Percentiles rank a stretch among this genome's conserved stretches.
phyloP scores from a whole-genome alignment of 1,140 invertebrate species.

The Drosophila equinoxialis region DNA sequence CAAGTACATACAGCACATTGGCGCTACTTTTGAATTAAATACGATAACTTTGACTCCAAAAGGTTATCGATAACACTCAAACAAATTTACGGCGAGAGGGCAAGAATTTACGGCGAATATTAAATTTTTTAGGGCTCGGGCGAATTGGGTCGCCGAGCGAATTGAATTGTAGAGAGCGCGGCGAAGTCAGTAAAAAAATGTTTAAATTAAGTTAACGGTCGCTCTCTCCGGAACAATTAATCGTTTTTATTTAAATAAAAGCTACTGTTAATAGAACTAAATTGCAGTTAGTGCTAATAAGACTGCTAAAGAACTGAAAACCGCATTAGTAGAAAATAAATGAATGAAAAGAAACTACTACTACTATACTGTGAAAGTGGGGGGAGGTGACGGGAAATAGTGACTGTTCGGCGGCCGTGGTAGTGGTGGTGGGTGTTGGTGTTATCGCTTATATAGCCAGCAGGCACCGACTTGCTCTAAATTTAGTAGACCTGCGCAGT shows the following conservation, averaged over 20 bases:
- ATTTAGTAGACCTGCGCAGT: slow-evolving; percentile 63
- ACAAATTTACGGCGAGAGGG: too few relatives aligned
- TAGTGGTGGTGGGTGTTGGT: slow-evolving; percentile 47
- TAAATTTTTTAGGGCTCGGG: too few relatives aligned
- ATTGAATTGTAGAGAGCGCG: too few relatives aligned
- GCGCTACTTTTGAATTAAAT: too few relatives aligned
- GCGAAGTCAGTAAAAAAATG: too few relatives aligned
- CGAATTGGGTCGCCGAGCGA: too few relatives aligned
- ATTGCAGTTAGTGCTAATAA: not conserved
- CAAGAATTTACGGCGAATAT: too few relatives aligned
- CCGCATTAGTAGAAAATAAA: not conserved
- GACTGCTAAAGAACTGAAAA: not conserved
- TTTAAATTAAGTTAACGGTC: too few relatives aligned
- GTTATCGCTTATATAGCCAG: slow-evolving; percentile 66
- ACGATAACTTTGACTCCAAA: too few relatives aligned
- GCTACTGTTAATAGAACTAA: not conserved
- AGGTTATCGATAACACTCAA: too few relatives aligned
- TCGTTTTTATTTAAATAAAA: too few relatives aligned
- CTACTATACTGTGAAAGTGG: not conserved
- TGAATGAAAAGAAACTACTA: slow-evolving; percentile 16
- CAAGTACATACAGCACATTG: too few relatives aligned
- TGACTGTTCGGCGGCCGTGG: slow-evolving; percentile 34
- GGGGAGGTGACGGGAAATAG: not conserved
- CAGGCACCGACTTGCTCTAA: slow-evolving; percentile 71
- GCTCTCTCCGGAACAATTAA: not conserved